Evolutionary conservation across 2,797 vertebrate genomes (phyloP), one percentile per base, ranked within the genome.

Genomic region (Clarias fuscus): DNA sequence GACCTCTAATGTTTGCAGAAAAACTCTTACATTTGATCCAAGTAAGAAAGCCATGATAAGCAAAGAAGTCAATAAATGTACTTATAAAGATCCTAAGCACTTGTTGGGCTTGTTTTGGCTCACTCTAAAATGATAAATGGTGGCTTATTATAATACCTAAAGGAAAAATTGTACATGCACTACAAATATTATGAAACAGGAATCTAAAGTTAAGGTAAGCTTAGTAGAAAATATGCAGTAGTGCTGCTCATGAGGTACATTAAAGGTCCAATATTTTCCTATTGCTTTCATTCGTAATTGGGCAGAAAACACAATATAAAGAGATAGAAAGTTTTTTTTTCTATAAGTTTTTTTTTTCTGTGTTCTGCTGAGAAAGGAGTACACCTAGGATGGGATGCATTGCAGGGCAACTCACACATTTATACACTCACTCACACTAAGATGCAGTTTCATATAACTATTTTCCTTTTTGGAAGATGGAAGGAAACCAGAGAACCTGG

Each of bases 1-100:
- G 61, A 70, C 37, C 65, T 40, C 71, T 85, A 85, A 85, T 67
- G 58, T 85, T 89, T 79, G 67, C 67, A 72, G 79, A 83, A 83
- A 82, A 89, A 85, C 71, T 85, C 64, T 85, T 67, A 85, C 73
- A 72, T 75, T 65, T 84, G 48, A 61, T 48, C 14, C 58, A 58
- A 24, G 13, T 61, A 62, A 62, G 56, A 72, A 85, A 71, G 59
- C 64, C 64, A 40, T 76, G 68, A 89, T 86, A 81, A 82, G 76
- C 37, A 71, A 22, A 10, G 24, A 67, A 67, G 48, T 77, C 56
- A 70, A 59, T 72, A 84, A 84, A 43, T n/a, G 20, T 67, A 83
- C 81, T 72, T 80, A 18, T 70, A 30, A 48, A 67, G 11, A 58
- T 58, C 17, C 30, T 17, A 65, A n/a, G n/a, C 43, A 40, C 13